Conservation (phyloP, 2,888 invertebrate species). For the Parapristionchus giblindavisi region DNA sequence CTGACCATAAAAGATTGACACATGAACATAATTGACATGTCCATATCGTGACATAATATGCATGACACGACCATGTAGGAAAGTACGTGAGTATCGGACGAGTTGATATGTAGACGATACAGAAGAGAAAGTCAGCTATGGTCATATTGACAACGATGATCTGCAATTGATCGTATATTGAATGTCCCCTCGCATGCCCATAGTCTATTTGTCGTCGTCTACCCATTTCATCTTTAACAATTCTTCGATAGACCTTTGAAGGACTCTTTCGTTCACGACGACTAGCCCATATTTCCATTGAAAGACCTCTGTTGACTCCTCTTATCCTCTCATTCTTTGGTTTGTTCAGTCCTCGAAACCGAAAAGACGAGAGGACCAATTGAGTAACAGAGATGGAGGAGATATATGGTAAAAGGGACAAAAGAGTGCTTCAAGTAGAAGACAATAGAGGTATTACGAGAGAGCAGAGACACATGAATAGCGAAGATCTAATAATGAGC, state of each 20-base stretch:
- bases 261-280: no score
- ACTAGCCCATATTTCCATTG: no score
- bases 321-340: not conserved
- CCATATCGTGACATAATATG: constrained; percentile 67
- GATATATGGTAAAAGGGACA: not conserved
- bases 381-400: not conserved
- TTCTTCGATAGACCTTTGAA: no score
- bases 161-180: constrained; percentile 43
- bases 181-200: not conserved
- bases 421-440: not conserved
- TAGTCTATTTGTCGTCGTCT: no score
- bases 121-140: constrained; percentile 65
- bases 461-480: not conserved
- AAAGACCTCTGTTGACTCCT: no score
- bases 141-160: constrained; percentile 69
- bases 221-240: no score
- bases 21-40: constrained; percentile 66
- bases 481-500: no score
- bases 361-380: no score
- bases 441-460: no score
- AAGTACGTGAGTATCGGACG: constrained; percentile 60
- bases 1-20: constrained; percentile 65
- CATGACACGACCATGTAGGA: constrained; percentile 54
- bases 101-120: constrained; percentile 66
- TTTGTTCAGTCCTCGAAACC: not conserved